Percentiles rank a stretch among this genome's conserved stretches.
Conservation (phyloP, 2,113 vertebrate species). For the Propithecus coquereli region DNA sequence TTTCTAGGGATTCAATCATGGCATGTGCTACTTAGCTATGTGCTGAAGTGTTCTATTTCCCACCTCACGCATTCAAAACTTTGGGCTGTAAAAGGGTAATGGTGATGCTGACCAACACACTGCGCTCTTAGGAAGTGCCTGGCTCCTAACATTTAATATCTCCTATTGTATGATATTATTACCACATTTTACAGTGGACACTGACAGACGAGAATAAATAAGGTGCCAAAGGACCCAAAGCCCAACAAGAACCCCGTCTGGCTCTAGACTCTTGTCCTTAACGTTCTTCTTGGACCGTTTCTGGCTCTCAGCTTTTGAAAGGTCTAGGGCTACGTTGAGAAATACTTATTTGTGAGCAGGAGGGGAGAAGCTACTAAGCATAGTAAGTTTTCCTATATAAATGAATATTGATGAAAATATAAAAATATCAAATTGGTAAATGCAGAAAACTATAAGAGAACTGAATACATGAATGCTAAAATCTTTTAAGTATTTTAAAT, state of each 20-base stretch:
- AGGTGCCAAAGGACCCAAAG: background rate
- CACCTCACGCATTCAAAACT: background rate
- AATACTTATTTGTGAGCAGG: background rate
- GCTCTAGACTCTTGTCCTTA: background rate
- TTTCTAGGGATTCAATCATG: background rate
- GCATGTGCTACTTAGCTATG: background rate
- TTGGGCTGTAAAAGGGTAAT: background rate
- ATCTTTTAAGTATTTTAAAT: slow-evolving; percentile 19
- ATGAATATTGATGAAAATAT: background rate
- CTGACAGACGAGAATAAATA: background rate
- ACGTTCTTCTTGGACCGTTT: background rate
- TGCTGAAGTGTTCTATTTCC: background rate
- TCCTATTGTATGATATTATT: background rate
- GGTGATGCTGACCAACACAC: background rate
- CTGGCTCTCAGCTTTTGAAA: background rate
- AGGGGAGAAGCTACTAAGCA: background rate
- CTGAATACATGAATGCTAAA: background rate
- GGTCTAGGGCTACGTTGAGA: background rate
- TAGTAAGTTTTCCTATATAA: background rate
- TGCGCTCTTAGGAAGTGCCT: background rate
- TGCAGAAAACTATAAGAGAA: background rate
- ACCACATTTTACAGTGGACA: background rate
- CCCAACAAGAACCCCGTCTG: background rate
- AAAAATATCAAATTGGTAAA: background rate
- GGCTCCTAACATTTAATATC: background rate